A percentile compares a stretch with the other conserved stretches of the same genome.
Evolutionary conservation across 2,888 invertebrate species (phyloP).

Genomic region (Diarsia mendica): DNA sequence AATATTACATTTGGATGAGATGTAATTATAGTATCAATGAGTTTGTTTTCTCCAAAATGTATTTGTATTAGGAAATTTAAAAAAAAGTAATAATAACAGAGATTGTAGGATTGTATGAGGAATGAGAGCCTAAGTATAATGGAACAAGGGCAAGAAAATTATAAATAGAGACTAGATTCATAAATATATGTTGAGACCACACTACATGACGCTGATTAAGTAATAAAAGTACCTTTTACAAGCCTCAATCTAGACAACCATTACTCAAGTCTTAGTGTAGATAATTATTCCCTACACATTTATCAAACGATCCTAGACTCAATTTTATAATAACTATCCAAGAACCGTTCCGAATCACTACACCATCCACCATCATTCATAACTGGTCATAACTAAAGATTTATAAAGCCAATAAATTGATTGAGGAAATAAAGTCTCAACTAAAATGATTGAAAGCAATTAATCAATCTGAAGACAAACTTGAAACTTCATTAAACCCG

Average conservation of each 20-base stretch:
- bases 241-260: background rate
- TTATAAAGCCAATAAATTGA: constrained; percentile 55
- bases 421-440: constrained; percentile 48
- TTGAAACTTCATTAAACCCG: constrained; percentile 51
- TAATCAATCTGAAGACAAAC: constrained; percentile 37
- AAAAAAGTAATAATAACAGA: background rate
- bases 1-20: constrained; percentile 39
- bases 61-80: background rate
- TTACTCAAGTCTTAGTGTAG: background rate
- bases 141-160: too few species aligned
- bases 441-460: constrained; percentile 48
- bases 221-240: background rate
- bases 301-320: constrained; percentile 13
- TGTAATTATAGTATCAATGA: constrained; percentile 1
- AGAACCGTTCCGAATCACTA: constrained; percentile 29
- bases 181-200: background rate
- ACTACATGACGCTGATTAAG: background rate
- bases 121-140: too few species aligned
- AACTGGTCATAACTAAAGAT: constrained; percentile 46
- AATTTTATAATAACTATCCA: constrained; percentile 38
- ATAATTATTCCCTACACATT: constrained; percentile 4
- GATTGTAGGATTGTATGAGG: background rate
- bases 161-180: background rate
- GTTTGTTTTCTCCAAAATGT: background rate
- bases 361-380: constrained; percentile 37